A percentile compares a stretch with the other conserved stretches of the same genome.
Evolutionary conservation across 2,797 vertebrate genomes (phyloP).

Genomic region (Kryptopterus vitreolus): DNA sequence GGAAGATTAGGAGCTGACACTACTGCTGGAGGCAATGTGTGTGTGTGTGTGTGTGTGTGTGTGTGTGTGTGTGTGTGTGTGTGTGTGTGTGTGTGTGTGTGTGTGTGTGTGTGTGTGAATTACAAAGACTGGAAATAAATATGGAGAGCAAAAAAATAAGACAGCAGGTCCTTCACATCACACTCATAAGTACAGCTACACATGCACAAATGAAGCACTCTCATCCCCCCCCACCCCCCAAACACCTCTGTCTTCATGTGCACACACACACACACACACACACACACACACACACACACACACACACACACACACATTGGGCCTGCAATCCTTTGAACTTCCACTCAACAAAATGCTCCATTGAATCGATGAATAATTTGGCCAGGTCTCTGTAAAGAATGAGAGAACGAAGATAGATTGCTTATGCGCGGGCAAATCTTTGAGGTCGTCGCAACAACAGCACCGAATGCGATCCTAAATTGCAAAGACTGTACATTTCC

Average conservation of each 20-base stretch:
- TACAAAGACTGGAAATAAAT: conserved; percentile 34
- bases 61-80: conserved; percentile 16
- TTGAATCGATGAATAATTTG: conserved; percentile 74
- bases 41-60: conserved; percentile 35
- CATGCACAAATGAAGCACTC: conserved; percentile 26
- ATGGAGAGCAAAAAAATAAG: conserved; percentile 38
- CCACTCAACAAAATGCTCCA: conserved; percentile 67
- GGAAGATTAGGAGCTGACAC: conserved; percentile 45
- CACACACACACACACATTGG: conserved; percentile 29
- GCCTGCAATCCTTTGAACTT: conserved; percentile 69
- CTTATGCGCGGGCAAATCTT: conserved; percentile 58
- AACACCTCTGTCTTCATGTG: background rate
- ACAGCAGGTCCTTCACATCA: conserved; percentile 37
- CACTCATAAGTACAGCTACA: conserved; percentile 36
- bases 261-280: conserved; percentile 30
- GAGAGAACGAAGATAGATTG: conserved; percentile 40
- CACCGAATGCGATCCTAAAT: conserved; percentile 46
- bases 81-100: conserved; percentile 23
- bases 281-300: conserved; percentile 31
- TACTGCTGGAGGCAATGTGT: conserved; percentile 42
- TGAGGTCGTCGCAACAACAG: conserved; percentile 56
- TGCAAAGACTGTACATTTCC: background rate
- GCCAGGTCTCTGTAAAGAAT: conserved; percentile 64
- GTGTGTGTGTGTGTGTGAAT: background rate
- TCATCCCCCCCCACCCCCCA: background rate